These are phyloP conservation scores for Notoglanidium macrostoma DNA, from an alignment of 2,797 vertebrate species.

Conservation along the genomic window DNA sequence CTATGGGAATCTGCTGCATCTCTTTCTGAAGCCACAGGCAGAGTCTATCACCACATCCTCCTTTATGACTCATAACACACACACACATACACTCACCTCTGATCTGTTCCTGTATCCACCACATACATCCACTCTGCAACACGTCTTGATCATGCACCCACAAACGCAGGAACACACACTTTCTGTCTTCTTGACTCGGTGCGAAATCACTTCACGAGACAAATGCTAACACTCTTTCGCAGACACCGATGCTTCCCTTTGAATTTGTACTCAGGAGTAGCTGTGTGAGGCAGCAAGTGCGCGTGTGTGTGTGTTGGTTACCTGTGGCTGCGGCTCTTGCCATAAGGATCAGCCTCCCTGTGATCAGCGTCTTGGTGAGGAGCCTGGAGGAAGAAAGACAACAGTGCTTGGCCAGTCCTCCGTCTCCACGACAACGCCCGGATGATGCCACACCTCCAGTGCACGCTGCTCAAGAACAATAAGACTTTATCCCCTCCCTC, in stretches of 20 bases:
- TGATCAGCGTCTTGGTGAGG: constrained; percentile 57
- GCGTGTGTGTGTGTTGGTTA: constrained; percentile 45
- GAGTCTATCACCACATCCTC: constrained; percentile 55
- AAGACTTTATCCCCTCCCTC: constrained; percentile 61
- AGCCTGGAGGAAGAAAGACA: constrained; percentile 56
- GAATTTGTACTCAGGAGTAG: not conserved
- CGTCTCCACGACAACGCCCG: constrained; percentile 64
- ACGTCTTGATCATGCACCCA: constrained; percentile 10
- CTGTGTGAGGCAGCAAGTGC: not conserved
- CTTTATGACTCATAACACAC: constrained; percentile 59
- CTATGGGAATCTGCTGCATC: constrained; percentile 50
- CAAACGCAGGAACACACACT: constrained; percentile 20
- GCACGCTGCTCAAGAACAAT: constrained; percentile 62
- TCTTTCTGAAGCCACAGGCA: constrained; percentile 47
- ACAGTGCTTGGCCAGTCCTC: constrained; percentile 57
- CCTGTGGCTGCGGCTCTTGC: constrained; percentile 64
- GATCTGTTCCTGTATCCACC: constrained; percentile 41
- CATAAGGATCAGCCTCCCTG: constrained; percentile 58
- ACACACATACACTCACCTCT: constrained; percentile 32
- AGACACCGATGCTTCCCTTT: not conserved
- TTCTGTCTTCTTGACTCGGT: constrained; percentile 12
- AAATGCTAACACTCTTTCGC: not conserved
- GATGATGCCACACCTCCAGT: constrained; percentile 62
- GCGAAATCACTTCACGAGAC: constrained; percentile 34
- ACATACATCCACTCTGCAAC: constrained; percentile 26